These are phyloP conservation scores for Cirrhinus molitorella DNA, from an alignment of 2,797 vertebrate genomes.

Conservation along the genomic window DNA sequence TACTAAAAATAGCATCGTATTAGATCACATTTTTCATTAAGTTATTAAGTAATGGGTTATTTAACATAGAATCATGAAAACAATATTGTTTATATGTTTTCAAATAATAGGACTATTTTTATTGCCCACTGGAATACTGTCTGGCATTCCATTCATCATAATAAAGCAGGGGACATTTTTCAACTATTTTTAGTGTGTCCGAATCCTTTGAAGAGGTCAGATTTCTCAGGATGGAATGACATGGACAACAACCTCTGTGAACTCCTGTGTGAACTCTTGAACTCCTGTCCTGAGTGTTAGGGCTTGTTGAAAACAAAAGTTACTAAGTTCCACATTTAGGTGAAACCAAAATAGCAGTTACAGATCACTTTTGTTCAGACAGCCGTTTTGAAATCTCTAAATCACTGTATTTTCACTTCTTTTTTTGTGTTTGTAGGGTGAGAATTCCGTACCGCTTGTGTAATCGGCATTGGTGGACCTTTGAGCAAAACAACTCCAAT, in stretches of 20 bases:
- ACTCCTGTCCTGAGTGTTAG: not conserved
- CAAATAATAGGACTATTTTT: not conserved
- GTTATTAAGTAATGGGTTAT: not conserved
- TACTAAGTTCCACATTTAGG: not conserved
- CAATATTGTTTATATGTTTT: not conserved
- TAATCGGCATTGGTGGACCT: not conserved
- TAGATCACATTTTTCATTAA: not conserved
- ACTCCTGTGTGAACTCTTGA: slow-evolving; percentile 34
- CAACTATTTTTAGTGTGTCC: slow-evolving; percentile 17
- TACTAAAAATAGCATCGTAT: not conserved
- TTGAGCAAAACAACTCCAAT: slow-evolving; percentile 23
- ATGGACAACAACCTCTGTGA: slow-evolving; percentile 41
- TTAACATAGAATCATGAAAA: not conserved
- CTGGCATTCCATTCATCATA: not conserved
- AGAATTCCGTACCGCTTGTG: not conserved
- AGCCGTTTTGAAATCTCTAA: slow-evolving; percentile 8
- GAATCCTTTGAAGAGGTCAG: slow-evolving; percentile 20
- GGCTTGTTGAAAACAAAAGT: slow-evolving; percentile 1
- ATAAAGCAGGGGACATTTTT: not conserved
- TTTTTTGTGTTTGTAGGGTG: not conserved
- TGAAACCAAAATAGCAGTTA: not conserved
- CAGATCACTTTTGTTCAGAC: not conserved
- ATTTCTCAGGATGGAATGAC: slow-evolving; percentile 38
- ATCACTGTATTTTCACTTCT: not conserved
- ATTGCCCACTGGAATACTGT: not conserved